These are phyloP conservation scores for Coelopa pilipes DNA, from an alignment of 2,888 invertebrate species.

Conservation along the genomic window DNA sequence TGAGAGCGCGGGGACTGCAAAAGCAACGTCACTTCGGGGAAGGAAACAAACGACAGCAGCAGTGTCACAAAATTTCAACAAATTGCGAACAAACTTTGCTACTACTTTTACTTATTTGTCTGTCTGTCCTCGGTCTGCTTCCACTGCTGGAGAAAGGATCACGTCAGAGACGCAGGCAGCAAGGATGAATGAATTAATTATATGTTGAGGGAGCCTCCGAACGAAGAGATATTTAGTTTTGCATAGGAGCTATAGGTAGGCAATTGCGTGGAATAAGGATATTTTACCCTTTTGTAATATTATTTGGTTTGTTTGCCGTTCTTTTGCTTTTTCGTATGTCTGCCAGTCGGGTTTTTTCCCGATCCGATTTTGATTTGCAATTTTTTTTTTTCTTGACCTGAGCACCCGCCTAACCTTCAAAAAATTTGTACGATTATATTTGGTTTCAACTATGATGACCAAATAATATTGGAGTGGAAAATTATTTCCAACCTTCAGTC, in stretches of 20 bases:
- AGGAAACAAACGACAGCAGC: conserved; percentile 28
- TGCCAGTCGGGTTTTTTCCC: background rate
- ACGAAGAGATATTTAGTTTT: no score
- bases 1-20: no score
- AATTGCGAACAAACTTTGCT: background rate
- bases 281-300: no score
- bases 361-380: conserved; percentile 14
- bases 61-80: conserved; percentile 35
- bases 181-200: no score
- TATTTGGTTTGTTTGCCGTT: conserved; percentile 41
- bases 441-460: background rate
- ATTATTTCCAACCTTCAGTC: background rate
- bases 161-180: no score
- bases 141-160: no score
- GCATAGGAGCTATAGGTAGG: no score
- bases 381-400: conserved; percentile 5
- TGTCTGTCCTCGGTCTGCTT: no score
- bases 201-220: no score
- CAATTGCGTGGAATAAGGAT: no score
- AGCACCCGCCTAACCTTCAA: conserved; percentile 59
- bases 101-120: background rate
- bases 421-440: conserved; percentile 36
- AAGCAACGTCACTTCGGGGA: no score
- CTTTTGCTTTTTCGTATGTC: conserved; percentile 22
- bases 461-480: background rate